Base-by-base conservation (phyloP, 2,797 vertebrate genomes). In the Hozukius guyotensis region DNA sequence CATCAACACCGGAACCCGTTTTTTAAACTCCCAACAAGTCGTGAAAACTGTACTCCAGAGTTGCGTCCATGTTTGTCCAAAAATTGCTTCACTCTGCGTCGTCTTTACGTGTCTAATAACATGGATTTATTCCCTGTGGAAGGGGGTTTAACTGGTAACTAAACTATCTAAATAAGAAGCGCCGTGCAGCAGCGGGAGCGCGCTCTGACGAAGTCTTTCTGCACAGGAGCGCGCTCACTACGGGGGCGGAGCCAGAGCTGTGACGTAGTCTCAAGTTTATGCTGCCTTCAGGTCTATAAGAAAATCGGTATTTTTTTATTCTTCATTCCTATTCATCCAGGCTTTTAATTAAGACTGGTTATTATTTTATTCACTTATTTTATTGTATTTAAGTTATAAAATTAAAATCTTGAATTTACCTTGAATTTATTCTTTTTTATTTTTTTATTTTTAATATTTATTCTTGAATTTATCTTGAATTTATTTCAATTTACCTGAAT, bases 1-100 rank as follows among this genome's bases (percentile, higher is more conserved):
- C 36, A 89, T 91, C 92, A 75, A 88, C 87, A 93, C 94, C 94
- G 95, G 95, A 95, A 95, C 94, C 90, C 66, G 82, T 76, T 78
- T 80, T 29, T 71, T 65, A 68, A 29, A 68, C 81, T 53, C 90
- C 87, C 84, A 82, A 71, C 64, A 73, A 61, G 87, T 74, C 64
- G 52, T 53, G 76, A 67, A 82, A 92, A 64, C 27, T 27, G 25
- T 24, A 2, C 36, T 74, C 71, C 78, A 7, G 52, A 4, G 10
- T 32, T n/a, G 42, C 0, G 1, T 77, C 81, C 60, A 13, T 61
- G 77, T 80, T 59, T 5, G 13, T 6, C 64, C 77, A 6, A 20
- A 42, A 46, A 2, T n/a, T 0, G n/a, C 52, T 14, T 14, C 11
- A 0, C 60, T 14, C 1, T 34, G 76, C 64, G 13, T 46, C 55